Evolutionary conservation across 2,113 vertebrate genomes (phyloP), one percentile per base, ranked within the genome.

Genomic region (Lampris megalopsis): DNA sequence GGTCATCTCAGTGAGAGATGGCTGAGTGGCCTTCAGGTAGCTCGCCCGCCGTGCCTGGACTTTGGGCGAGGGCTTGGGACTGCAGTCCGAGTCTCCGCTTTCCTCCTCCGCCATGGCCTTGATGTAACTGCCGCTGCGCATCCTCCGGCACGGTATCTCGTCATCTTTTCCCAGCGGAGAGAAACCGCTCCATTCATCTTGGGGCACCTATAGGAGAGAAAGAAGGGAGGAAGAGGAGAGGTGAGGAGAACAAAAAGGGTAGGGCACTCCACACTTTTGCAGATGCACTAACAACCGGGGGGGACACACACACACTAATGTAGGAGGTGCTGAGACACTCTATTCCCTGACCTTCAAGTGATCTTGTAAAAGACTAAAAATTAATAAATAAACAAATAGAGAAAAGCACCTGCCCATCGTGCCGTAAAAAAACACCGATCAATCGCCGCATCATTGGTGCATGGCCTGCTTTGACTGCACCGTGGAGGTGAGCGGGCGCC

Each of bases 11-110:
- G 97, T 96, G 85, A 99, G 94, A 1, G 98, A 99, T 53, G 97
- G 97, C 88, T 99, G 98, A 2, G 98, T 99, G 93, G 98, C 98
- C 91, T 98, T 98, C 93, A 98, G 96, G 94, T 99, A 99, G 93
- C 98, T 99, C 87, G 98, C 97, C 78, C 98, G 95, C 75, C 98
- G 94, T 1, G 97, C 96, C 79, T 98, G 96, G 38, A 96, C 97
- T 92, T 98, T 97, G 0, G 97, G 97, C 7, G 97, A 98, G 50
- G 96, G 96, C 83, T 97, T 97, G 42, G 96, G 96, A 89, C 96
- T 97, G 88, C 93, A 94, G 90, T 96, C 97, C 0, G 97, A 98
- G 84, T 98, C 97, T 37, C 96, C 97, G 0, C 96, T 97, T 66
- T 98, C 97, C 0, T 97, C 97, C 57, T 99, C 97, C 2, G 96